Evolutionary conservation across 2,888 invertebrate species (phyloP), one percentile per base, ranked within the genome.

Genomic region (Rotaria sp.): DNA sequence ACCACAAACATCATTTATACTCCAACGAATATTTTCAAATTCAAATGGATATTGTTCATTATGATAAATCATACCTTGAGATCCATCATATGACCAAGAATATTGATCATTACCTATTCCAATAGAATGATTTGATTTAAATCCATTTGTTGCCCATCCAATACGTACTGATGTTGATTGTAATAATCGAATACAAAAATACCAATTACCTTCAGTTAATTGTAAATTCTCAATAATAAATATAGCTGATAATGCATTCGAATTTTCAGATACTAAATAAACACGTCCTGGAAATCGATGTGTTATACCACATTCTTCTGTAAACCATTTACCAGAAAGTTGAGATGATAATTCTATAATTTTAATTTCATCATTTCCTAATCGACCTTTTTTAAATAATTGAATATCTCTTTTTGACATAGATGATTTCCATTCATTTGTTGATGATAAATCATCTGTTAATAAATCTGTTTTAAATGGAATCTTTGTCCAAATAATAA

Each of bases 61-160:
- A 24, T 67, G 15, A 35, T 35, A 67, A 18, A 67, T 18, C 45
- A 45, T 41, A 26, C 41, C 38, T 45, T 75, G 75, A 24, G 41
- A 80, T 26, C 80, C 80, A 80, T 80, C 45, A 35, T 45, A 80
- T 4, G 45, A 80, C 80, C 80, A 80, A 45, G 80, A 80, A 80
- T 80, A 80, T 80, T 45, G 45, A 80, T 80, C 45, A 13, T 80
- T 11, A 80, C 80, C 45, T 11, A 80, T 26, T 2, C 45, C 80
- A 24, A 13, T n/a, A 13, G 41, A 15, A n/a, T 24, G 1, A 45
- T n/a, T 45, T 45, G 80, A n/a, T 45, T 80, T 45, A n/a, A 80
- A 80, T n/a, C 80, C 80, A 45, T 80, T 45, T 80, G 80, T 80
- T 80, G 21, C n/a, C 80, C 80, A 80, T 7, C 80, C 80, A n/a